Evolutionary conservation across 2,113 vertebrate genomes (phyloP).

Genomic region (Seriola rivoliana): DNA sequence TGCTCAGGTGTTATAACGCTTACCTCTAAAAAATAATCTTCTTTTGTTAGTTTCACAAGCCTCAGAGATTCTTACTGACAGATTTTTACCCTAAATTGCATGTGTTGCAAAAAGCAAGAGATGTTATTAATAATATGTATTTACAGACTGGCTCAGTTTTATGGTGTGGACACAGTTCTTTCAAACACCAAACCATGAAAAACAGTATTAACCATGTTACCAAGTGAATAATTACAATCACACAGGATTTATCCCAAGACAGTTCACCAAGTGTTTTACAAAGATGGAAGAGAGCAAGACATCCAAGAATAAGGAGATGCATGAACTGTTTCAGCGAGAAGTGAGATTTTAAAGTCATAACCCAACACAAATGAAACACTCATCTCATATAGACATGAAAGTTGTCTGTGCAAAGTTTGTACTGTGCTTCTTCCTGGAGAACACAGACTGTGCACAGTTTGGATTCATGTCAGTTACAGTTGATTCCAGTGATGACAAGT

Average conservation of each 20-base stretch:
- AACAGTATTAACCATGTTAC: neutral
- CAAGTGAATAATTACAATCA: neutral
- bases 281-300: neutral
- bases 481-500: neutral
- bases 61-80: neutral
- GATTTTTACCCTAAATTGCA: neutral
- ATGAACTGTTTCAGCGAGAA: neutral
- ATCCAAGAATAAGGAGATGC: neutral
- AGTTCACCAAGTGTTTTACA: neutral
- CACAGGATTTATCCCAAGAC: neutral
- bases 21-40: conserved; percentile 6
- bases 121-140: neutral
- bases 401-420: neutral
- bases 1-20: conserved; percentile 51
- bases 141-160: neutral
- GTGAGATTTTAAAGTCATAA: neutral
- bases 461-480: neutral
- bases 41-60: neutral
- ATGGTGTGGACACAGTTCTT: neutral
- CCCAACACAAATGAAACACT: neutral
- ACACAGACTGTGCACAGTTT: neutral
- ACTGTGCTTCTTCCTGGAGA: neutral
- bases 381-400: neutral
- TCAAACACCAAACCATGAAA: too few species aligned
- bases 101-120: neutral